Evolutionary conservation across 2,888 invertebrate species (phyloP).

Genomic region (Omphaloscelis lunosa): DNA sequence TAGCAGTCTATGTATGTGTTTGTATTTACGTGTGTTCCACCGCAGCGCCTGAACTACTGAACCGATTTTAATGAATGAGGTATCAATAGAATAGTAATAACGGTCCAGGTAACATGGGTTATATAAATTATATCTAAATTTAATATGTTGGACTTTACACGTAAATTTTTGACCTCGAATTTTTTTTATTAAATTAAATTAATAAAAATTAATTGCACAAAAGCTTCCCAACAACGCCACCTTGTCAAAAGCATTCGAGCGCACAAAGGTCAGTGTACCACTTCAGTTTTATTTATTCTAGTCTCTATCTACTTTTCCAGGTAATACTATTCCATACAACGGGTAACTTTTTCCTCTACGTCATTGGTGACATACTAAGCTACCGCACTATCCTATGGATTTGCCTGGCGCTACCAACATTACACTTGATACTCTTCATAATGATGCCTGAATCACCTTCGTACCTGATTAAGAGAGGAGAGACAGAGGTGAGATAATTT

Average conservation of each 20-base stretch:
- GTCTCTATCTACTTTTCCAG: constrained; percentile 68
- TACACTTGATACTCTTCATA: constrained; percentile 85
- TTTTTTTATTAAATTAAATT: too few species aligned
- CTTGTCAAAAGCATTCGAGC: not conserved
- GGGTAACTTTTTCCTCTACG: constrained; percentile 87
- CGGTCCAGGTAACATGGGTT: too few species aligned
- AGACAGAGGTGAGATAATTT: constrained; percentile 76
- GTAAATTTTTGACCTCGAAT: too few species aligned
- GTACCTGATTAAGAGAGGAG: constrained; percentile 83
- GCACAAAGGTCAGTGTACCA: not conserved
- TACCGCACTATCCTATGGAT: constrained; percentile 89
- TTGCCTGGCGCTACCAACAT: constrained; percentile 85
- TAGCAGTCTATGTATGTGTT: too few species aligned
- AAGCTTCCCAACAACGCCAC: not conserved
- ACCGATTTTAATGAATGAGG: too few species aligned
- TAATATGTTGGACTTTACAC: too few species aligned
- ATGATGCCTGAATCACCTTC: constrained; percentile 92
- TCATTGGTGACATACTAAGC: constrained; percentile 86
- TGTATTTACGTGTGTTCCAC: too few species aligned
- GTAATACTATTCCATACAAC: constrained; percentile 84
- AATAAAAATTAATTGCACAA: too few species aligned
- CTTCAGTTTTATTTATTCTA: not conserved
- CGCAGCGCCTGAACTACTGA: too few species aligned
- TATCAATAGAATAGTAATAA: too few species aligned
- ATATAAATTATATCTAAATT: too few species aligned